phyloP scores from a whole-genome alignment of 1,140 invertebrate genomes.

The Papilio xuthus region DNA sequence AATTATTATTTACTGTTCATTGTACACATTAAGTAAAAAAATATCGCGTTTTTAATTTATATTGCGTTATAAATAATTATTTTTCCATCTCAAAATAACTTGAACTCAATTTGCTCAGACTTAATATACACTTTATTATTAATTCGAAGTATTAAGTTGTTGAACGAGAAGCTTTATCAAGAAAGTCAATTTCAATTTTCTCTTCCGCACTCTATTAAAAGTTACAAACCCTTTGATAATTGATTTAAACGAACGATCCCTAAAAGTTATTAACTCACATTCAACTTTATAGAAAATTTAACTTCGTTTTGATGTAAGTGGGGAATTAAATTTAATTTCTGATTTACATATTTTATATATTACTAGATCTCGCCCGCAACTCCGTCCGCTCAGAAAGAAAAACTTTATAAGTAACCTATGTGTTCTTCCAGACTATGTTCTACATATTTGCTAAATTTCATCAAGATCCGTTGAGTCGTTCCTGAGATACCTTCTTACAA shows the following conservation, averaged over 20 bases:
- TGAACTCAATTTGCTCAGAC: not conserved
- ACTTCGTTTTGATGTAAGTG: not conserved
- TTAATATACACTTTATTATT: not conserved
- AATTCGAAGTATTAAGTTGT: constrained; percentile 21
- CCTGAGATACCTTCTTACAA: too few relatives aligned
- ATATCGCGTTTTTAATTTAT: too few relatives aligned
- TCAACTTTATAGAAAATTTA: not conserved
- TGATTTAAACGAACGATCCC: constrained; percentile 27
- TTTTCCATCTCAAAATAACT: not conserved
- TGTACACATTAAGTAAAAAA: too few relatives aligned
- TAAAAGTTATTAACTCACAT: constrained; percentile 9
- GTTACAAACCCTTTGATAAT: constrained; percentile 19
- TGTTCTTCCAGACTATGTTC: too few relatives aligned
- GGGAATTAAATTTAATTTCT: not conserved
- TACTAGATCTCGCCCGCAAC: too few relatives aligned
- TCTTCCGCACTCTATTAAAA: constrained; percentile 25
- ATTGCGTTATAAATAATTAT: not conserved
- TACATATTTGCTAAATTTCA: too few relatives aligned
- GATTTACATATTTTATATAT: too few relatives aligned
- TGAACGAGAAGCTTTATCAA: constrained; percentile 1
- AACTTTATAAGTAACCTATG: too few relatives aligned
- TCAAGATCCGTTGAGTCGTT: too few relatives aligned
- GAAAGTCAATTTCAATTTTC: constrained; percentile 33
- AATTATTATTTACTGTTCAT: too few relatives aligned
- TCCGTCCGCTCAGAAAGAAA: too few relatives aligned